Conservation (phyloP, 2,113 vertebrate species). For the Gadus chalcogrammus region DNA sequence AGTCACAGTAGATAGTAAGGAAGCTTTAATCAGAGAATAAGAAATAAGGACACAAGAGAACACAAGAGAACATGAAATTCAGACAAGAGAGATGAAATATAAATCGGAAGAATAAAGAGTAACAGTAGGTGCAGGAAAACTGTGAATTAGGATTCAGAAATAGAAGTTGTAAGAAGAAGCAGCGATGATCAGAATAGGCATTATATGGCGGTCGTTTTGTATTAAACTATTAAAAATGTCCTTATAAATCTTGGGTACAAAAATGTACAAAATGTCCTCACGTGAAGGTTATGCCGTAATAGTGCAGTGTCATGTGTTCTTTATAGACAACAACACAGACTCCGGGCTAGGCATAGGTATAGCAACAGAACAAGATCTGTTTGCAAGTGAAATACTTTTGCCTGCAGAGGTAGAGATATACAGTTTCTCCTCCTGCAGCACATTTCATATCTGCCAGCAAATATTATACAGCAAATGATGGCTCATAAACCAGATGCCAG, state of each 20-base stretch:
- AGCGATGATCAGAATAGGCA: background rate
- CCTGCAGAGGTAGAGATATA: constrained; percentile 50
- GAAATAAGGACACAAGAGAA: constrained; percentile 31
- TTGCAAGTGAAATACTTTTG: constrained; percentile 44
- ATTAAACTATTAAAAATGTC: background rate
- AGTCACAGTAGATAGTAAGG: constrained; percentile 41
- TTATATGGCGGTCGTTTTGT: background rate
- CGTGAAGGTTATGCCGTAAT: constrained; percentile 31
- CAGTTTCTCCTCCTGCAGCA: constrained; percentile 51
- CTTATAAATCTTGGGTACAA: constrained; percentile 23
- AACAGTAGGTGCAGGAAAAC: constrained; percentile 9
- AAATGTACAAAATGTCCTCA: constrained; percentile 8
- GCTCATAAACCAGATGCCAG: constrained; percentile 68
- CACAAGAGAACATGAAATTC: constrained; percentile 23
- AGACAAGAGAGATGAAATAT: constrained; percentile 20
- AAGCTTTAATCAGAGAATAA: constrained; percentile 61
- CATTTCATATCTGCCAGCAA: constrained; percentile 52
- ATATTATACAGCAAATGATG: constrained; percentile 65
- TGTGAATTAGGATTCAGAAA: constrained; percentile 36
- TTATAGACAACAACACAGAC: constrained; percentile 35
- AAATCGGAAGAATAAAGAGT: constrained; percentile 11
- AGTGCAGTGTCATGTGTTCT: constrained; percentile 31
- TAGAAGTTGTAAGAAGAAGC: constrained; percentile 30
- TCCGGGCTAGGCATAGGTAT: constrained; percentile 9
- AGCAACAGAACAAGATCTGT: constrained; percentile 32